phyloP scores from a whole-genome alignment of 2,888 invertebrate species.

The Sarcophaga subvicina region DNA sequence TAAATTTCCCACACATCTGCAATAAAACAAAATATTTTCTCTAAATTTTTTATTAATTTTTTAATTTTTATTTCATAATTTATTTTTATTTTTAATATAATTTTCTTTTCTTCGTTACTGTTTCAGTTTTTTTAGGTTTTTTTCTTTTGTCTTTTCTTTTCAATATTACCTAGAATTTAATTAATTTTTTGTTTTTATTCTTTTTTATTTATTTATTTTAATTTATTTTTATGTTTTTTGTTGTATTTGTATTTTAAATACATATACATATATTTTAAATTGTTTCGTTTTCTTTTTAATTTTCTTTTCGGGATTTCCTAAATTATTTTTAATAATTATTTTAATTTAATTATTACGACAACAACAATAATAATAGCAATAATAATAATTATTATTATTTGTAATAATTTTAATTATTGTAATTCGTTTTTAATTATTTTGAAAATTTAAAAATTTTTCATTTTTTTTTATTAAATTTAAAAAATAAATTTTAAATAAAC shows the following conservation, averaged over 20 bases:
- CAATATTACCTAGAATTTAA: constrained; percentile 16
- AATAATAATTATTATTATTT: constrained; percentile 31
- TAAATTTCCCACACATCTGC: too few species aligned
- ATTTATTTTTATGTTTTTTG: background rate
- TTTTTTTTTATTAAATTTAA: constrained; percentile 40
- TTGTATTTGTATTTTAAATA: too few species aligned
- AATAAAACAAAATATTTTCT: constrained; percentile 38
- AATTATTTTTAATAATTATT: constrained; percentile 18
- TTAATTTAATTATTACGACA: constrained; percentile 71
- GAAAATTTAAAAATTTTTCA: too few species aligned
- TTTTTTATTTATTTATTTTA: background rate
- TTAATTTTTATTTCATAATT: constrained; percentile 40
- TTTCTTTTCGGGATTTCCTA: constrained; percentile 23
- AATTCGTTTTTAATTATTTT: background rate
- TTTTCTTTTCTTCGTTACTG: constrained; percentile 25
- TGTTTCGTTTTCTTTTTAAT: constrained; percentile 35
- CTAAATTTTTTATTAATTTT: background rate
- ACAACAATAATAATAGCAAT: constrained; percentile 70
- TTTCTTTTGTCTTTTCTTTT: background rate
- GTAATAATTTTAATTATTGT: background rate
- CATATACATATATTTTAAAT: background rate
- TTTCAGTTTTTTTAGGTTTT: constrained; percentile 5
- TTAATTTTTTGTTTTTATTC: constrained; percentile 4
- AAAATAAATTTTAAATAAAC: constrained; percentile 34
- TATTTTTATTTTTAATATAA: constrained; percentile 31